Evolutionary conservation across 2,113 vertebrate genomes (phyloP).

Genomic region (Salvelinus alpinus): DNA sequence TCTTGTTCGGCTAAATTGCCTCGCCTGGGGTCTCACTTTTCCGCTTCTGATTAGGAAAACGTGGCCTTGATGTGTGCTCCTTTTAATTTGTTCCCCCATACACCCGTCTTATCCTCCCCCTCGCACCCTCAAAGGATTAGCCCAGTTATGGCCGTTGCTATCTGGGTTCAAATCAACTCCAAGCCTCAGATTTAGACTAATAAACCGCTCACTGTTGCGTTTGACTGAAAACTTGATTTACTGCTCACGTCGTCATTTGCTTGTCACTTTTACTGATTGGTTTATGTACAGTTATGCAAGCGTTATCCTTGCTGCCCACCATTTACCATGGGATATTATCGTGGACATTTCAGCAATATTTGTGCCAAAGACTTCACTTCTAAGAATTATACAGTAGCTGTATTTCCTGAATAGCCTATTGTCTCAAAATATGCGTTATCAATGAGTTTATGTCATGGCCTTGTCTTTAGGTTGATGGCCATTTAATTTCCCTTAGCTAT

Average conservation of each 20-base stretch:
- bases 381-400: too few species aligned
- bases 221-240: not conserved
- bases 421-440: too few species aligned
- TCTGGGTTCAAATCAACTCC: conserved; percentile 70
- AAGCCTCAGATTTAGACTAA: conserved; percentile 59
- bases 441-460: too few species aligned
- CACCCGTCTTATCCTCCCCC: conserved; percentile 45
- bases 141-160: conserved; percentile 53
- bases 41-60: conserved; percentile 76
- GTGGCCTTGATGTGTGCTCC: conserved; percentile 74
- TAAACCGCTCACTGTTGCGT: conserved; percentile 45
- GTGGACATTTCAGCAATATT: too few species aligned
- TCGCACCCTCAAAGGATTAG: conserved; percentile 55
- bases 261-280: conserved; percentile 31
- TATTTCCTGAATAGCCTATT: too few species aligned
- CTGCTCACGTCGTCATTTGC: conserved; percentile 27
- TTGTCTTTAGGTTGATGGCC: too few species aligned
- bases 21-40: conserved; percentile 77
- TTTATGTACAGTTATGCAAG: too few species aligned
- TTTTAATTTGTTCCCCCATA: conserved; percentile 73
- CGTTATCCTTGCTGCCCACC: too few species aligned
- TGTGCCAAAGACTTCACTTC: too few species aligned
- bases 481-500: too few species aligned
- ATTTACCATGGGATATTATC: too few species aligned
- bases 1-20: conserved; percentile 80